Evolutionary conservation across 2,113 vertebrate species (phyloP).

Genomic region (Oryzias melastigma): DNA sequence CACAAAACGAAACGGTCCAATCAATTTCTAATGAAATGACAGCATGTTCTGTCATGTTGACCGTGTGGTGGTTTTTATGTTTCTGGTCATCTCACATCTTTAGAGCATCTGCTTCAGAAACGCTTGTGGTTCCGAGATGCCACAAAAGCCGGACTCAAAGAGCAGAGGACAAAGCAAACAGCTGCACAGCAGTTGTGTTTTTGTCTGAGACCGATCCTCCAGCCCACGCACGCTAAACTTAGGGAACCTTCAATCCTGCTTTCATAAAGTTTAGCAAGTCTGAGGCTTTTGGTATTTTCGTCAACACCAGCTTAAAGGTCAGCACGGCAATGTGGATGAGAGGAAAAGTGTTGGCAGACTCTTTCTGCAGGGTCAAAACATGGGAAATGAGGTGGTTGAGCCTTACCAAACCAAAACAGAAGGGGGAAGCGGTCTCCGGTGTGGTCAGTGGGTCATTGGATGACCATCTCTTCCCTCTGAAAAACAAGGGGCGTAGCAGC

Average conservation of each 20-base stretch:
- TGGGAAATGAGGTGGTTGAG: constrained; percentile 56
- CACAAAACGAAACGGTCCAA: constrained; percentile 78
- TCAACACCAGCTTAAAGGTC: constrained; percentile 50
- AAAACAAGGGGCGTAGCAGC: constrained; percentile 70
- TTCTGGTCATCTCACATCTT: neutral
- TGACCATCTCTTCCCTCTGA: constrained; percentile 68
- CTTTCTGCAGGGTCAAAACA: constrained; percentile 39
- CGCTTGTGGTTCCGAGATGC: too few relatives aligned
- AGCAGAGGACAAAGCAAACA: constrained; percentile 27
- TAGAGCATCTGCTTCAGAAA: neutral
- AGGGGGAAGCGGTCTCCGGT: constrained; percentile 69
- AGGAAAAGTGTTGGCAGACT: constrained; percentile 44
- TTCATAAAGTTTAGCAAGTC: constrained; percentile 52
- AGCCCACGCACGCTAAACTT: constrained; percentile 58
- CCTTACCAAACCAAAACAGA: constrained; percentile 66
- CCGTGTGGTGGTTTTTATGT: constrained; percentile 49
- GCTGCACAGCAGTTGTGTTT: constrained; percentile 33
- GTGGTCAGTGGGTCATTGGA: constrained; percentile 68
- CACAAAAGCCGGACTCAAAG: neutral
- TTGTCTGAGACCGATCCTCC: constrained; percentile 35
- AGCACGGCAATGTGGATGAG: constrained; percentile 38
- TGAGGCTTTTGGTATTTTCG: constrained; percentile 56
- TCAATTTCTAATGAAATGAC: constrained; percentile 78
- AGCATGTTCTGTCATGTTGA: constrained; percentile 68
- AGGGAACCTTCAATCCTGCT: constrained; percentile 28